Evolutionary conservation across 2,113 vertebrate genomes (phyloP).

Genomic region (Seriola quinqueradiata): DNA sequence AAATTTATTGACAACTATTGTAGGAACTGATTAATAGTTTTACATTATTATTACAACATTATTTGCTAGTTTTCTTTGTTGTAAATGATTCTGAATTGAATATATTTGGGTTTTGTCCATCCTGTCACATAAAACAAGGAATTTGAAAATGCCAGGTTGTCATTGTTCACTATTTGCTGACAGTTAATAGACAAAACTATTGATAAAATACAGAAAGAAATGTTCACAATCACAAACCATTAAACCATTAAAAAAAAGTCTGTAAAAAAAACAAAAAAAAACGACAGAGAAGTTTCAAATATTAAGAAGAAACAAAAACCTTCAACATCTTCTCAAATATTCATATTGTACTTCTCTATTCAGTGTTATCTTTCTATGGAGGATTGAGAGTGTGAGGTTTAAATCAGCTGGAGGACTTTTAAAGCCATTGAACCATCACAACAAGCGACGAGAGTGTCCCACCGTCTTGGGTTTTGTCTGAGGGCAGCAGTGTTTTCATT

Average conservation of each 20-base stretch:
- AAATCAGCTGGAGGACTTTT: conserved; percentile 7
- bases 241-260: not conserved
- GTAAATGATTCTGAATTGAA: not conserved
- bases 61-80: not conserved
- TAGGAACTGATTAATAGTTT: not conserved
- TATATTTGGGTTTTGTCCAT: not conserved
- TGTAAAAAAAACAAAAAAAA: not conserved
- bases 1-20: not conserved
- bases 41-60: not conserved
- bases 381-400: not conserved
- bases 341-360: not conserved
- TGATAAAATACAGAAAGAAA: not conserved
- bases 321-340: not conserved
- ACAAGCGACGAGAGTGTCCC: conserved; percentile 19
- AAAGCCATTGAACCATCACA: conserved; percentile 23
- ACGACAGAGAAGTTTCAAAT: not conserved
- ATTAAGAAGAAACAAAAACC: not conserved
- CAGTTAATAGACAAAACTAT: not conserved
- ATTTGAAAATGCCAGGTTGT: not conserved
- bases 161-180: not conserved
- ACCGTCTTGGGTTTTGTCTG: conserved; percentile 19
- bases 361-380: not conserved
- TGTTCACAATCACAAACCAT: no score
- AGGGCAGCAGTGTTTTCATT: conserved; percentile 37
- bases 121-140: not conserved